phyloP scores from a whole-genome alignment of 2,888 invertebrate genomes.

The Caenorhabditis auriculariae region DNA sequence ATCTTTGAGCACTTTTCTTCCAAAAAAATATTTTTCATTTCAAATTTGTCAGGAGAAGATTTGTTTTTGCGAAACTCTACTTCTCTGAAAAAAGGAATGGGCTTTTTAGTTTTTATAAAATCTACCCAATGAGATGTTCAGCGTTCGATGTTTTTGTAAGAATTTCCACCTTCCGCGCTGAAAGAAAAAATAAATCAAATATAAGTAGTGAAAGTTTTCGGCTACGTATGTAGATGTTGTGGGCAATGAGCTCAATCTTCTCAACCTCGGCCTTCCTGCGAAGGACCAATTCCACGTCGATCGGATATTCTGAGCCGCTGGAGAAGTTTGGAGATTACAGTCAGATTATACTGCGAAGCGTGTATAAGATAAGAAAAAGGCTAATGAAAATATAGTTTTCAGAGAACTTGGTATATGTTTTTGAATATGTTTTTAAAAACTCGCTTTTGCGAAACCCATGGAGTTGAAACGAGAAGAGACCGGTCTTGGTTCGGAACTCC shows the following conservation, averaged over 20 bases:
- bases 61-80: constrained; percentile 27
- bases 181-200: too few species aligned
- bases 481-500: background rate
- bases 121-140: constrained; percentile 24
- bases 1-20: constrained; percentile 29
- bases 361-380: too few species aligned
- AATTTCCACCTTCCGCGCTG: constrained; percentile 26
- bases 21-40: constrained; percentile 45
- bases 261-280: constrained; percentile 33
- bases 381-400: too few species aligned
- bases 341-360: too few species aligned
- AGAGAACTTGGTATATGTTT: too few species aligned
- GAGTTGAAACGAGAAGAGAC: constrained; percentile 9
- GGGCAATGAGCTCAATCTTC: constrained; percentile 40
- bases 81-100: constrained; percentile 11
- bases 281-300: constrained; percentile 27
- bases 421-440: constrained; percentile 2
- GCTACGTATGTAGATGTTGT: constrained; percentile 41
- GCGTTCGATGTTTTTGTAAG: constrained; percentile 12
- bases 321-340: too few species aligned
- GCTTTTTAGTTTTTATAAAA: background rate
- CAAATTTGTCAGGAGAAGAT: constrained; percentile 27
- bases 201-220: too few species aligned
- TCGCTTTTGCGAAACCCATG: constrained; percentile 41
- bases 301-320: constrained; percentile 25